These are phyloP conservation scores for Zeuzera pyrina DNA, from an alignment of 2,888 invertebrate species.

Conservation along the genomic window DNA sequence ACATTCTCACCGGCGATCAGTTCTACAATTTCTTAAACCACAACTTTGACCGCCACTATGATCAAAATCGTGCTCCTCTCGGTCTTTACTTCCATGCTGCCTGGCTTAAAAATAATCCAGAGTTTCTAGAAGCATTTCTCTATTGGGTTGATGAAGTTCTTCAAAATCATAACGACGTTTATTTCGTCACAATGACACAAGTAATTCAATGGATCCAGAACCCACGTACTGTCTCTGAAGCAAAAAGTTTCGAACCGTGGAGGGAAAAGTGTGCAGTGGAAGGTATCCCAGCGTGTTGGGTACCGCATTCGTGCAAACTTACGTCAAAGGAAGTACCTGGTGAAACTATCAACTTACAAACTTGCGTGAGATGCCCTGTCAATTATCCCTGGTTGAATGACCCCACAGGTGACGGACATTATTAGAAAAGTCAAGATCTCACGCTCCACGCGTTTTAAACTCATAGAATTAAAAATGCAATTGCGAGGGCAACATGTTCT, in stretches of 20 bases:
- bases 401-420: slow-evolving; percentile 90
- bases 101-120: slow-evolving; percentile 94
- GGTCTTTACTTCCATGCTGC: slow-evolving; percentile 95
- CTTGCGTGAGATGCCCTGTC: slow-evolving; percentile 93
- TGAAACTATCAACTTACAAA: slow-evolving; percentile 93
- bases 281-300: slow-evolving; percentile 87
- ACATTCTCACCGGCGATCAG: slow-evolving; percentile 92
- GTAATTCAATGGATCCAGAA: slow-evolving; percentile 97
- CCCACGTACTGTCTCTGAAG: slow-evolving; percentile 86
- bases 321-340: slow-evolving; percentile 95
- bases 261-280: slow-evolving; percentile 94
- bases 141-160: slow-evolving; percentile 94
- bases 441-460: slow-evolving; percentile 50
- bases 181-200: slow-evolving; percentile 96
- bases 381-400: slow-evolving; percentile 97
- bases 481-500: slow-evolving; percentile 49
- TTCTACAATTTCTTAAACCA: slow-evolving; percentile 96
- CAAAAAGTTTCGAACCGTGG: slow-evolving; percentile 95
- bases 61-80: slow-evolving; percentile 90
- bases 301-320: slow-evolving; percentile 92
- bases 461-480: slow-evolving; percentile 55
- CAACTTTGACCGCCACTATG: slow-evolving; percentile 94
- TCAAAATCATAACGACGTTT: slow-evolving; percentile 89
- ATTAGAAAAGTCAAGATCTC: slow-evolving; percentile 75
- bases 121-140: slow-evolving; percentile 92